A percentile compares a stretch with the other conserved stretches of the same genome.
These are phyloP conservation scores for Hedya salicella DNA, from an alignment of 2,888 invertebrate genomes.

Conservation along the genomic window DNA sequence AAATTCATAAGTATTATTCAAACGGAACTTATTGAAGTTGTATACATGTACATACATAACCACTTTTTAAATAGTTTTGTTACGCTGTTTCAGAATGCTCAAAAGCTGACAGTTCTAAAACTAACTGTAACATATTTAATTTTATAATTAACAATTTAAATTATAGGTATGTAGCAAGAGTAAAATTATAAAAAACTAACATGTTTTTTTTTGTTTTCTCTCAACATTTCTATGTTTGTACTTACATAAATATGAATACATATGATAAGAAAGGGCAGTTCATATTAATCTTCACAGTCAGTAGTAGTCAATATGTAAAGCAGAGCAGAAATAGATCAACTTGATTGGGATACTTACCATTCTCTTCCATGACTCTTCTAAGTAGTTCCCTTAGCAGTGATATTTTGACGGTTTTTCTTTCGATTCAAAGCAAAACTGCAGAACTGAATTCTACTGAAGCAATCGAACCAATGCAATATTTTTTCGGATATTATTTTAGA, in stretches of 20 bases:
- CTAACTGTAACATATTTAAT: too few relatives aligned
- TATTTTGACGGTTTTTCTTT: slow-evolving; percentile 52
- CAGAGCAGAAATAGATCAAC: slow-evolving; percentile 28
- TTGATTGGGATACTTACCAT: slow-evolving; percentile 52
- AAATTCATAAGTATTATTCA: too few relatives aligned
- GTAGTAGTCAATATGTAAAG: not conserved
- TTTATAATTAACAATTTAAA: too few relatives aligned
- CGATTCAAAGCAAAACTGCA: not conserved
- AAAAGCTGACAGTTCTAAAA: too few relatives aligned
- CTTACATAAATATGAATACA: not conserved
- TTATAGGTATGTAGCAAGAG: too few relatives aligned
- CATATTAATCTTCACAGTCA: not conserved
- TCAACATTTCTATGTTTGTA: not conserved
- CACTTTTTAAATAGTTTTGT: too few relatives aligned
- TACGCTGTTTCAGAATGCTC: too few relatives aligned
- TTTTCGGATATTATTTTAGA: not conserved
- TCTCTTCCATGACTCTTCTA: slow-evolving; percentile 60
- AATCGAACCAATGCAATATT: not conserved
- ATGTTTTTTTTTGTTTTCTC: too few relatives aligned
- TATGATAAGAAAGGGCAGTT: not conserved
- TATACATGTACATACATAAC: too few relatives aligned
- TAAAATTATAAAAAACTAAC: too few relatives aligned
- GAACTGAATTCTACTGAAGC: not conserved
- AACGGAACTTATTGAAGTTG: too few relatives aligned
- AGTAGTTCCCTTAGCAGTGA: slow-evolving; percentile 53